Conservation (phyloP, 1,140 invertebrate species). For the Brachionus sp. region DNA sequence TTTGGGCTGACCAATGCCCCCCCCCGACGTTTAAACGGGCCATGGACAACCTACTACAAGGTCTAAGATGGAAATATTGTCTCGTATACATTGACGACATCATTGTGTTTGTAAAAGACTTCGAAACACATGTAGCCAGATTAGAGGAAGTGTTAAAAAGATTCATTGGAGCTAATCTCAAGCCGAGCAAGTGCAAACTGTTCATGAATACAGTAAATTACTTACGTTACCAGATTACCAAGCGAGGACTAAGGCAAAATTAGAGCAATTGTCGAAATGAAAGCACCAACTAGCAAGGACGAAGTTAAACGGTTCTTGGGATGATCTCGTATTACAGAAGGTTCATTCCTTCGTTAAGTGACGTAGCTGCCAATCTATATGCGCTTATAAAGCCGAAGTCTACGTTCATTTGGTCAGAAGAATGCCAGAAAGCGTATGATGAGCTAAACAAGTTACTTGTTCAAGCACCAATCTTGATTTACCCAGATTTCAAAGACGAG, state of each 20-base stretch:
- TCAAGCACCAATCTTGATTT: not conserved
- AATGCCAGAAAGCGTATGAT: slow-evolving; percentile 52
- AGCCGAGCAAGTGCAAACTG: not conserved
- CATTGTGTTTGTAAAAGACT: not conserved
- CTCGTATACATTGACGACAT: slow-evolving; percentile 43
- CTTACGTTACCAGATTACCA: not conserved
- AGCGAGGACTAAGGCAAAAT: slow-evolving; percentile 45
- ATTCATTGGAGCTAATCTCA: not conserved
- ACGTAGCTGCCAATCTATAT: slow-evolving; percentile 52
- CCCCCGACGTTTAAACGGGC: slow-evolving; percentile 54
- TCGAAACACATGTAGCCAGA: slow-evolving; percentile 47
- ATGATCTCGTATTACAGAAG: slow-evolving; percentile 51
- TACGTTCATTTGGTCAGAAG: slow-evolving; percentile 50
- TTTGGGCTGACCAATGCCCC: slow-evolving; percentile 58
- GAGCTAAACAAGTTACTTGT: slow-evolving; percentile 50
- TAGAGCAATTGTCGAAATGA: slow-evolving; percentile 49
- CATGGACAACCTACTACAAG: slow-evolving; percentile 49
- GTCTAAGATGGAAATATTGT: slow-evolving; percentile 14
- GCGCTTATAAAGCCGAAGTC: slow-evolving; percentile 51
- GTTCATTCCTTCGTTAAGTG: slow-evolving; percentile 49
- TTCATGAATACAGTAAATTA: not conserved
- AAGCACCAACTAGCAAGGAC: slow-evolving; percentile 50
- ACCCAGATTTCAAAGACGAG: not conserved
- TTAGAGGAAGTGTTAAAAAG: not conserved
- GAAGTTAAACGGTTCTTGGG: slow-evolving; percentile 51